Conservation (phyloP, 2,113 vertebrate species). For the Carlito syrichta region DNA sequence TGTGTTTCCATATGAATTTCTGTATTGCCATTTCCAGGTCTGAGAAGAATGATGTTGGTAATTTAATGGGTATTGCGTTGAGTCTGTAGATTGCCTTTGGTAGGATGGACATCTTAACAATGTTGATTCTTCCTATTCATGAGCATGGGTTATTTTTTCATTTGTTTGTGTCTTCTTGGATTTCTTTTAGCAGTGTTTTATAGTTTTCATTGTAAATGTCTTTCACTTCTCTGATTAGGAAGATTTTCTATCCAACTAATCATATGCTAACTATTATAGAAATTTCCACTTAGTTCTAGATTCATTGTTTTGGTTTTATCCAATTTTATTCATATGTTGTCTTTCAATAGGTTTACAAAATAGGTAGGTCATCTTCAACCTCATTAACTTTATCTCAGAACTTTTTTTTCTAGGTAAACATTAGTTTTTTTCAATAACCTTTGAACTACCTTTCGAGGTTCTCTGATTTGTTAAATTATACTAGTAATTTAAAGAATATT, state of each 20-base stretch:
- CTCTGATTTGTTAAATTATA: not conserved
- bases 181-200: too few species aligned
- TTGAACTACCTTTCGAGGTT: not conserved
- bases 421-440: not conserved
- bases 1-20: too few species aligned
- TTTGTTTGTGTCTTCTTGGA: too few species aligned
- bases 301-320: not conserved
- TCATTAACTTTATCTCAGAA: not conserved
- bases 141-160: too few species aligned
- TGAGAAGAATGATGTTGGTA: too few species aligned
- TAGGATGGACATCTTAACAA: too few species aligned
- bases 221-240: too few species aligned
- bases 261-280: not conserved
- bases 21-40: too few species aligned
- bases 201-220: too few species aligned
- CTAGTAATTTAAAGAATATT: not conserved
- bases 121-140: too few species aligned
- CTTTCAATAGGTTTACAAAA: not conserved
- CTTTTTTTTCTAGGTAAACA: not conserved
- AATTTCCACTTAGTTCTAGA: not conserved
- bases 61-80: too few species aligned
- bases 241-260: not conserved
- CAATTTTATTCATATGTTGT: not conserved
- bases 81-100: too few species aligned
- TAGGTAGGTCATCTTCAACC: not conserved